Evolutionary conservation across 2,888 invertebrate genomes (phyloP).

Genomic region (Ernsta delagoae): DNA sequence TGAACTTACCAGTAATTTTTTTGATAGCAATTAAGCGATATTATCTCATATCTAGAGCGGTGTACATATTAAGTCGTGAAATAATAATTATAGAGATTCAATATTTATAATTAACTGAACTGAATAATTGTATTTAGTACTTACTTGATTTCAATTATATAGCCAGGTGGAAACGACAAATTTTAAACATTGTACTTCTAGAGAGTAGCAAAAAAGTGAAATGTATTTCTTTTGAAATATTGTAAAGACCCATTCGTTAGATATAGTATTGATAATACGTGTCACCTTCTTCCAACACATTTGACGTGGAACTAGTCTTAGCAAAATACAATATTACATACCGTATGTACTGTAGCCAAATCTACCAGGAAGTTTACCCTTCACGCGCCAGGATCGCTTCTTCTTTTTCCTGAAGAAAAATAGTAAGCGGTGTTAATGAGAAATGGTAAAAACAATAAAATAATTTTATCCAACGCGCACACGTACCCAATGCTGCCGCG

Average conservation of each 20-base stretch:
- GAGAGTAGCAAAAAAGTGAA: not conserved
- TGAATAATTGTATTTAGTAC: not conserved
- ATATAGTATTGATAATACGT: conserved; percentile 76
- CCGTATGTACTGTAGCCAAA: conserved; percentile 80
- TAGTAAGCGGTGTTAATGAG: conserved; percentile 51
- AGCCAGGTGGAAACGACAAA: not conserved
- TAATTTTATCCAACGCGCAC: conserved; percentile 52
- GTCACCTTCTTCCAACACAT: conserved; percentile 84
- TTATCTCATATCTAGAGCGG: too few relatives aligned
- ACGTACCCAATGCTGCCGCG: conserved; percentile 79
- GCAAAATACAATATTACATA: conserved; percentile 67
- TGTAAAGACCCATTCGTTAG: conserved; percentile 51
- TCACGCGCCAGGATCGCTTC: conserved; percentile 75
- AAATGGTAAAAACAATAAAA: conserved; percentile 52
- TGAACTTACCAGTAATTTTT: too few relatives aligned
- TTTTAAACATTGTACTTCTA: not conserved
- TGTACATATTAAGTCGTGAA: too few relatives aligned
- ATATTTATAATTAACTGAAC: too few relatives aligned
- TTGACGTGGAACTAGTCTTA: conserved; percentile 80
- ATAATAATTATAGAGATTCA: too few relatives aligned
- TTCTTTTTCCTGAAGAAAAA: conserved; percentile 71
- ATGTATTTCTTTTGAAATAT: conserved; percentile 18
- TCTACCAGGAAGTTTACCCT: conserved; percentile 74
- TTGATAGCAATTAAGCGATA: too few relatives aligned
- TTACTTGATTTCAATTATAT: not conserved